Evolutionary conservation across 2,113 vertebrate species (phyloP).

Genomic region (Bubo blakistoni): DNA sequence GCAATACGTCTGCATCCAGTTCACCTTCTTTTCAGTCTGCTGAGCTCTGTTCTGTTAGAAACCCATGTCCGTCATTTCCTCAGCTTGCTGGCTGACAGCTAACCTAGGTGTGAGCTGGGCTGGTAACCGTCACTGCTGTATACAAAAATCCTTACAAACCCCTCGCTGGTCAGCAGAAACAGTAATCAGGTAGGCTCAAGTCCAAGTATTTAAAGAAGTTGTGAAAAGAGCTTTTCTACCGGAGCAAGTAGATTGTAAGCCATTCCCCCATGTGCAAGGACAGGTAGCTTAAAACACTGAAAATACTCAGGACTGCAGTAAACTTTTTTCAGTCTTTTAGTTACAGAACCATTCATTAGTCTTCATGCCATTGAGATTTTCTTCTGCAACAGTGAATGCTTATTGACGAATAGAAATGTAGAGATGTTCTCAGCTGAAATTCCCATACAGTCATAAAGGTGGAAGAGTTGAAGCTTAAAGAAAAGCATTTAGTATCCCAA

Average conservation of each 20-base stretch:
- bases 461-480: background rate
- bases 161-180: background rate
- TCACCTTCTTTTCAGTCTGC: background rate
- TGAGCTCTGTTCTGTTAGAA: background rate
- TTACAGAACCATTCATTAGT: background rate
- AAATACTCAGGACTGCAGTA: background rate
- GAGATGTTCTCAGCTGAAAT: background rate
- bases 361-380: background rate
- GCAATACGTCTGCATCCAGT: background rate
- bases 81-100: background rate
- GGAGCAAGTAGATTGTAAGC: background rate
- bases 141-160: background rate
- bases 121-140: background rate
- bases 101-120: background rate
- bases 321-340: background rate
- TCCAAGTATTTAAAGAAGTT: background rate
- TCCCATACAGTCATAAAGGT: background rate
- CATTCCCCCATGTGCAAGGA: background rate
- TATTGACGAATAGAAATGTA: background rate
- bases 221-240: background rate
- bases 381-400: background rate
- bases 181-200: background rate
- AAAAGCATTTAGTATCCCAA: background rate
- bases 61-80: background rate
- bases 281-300: background rate